phyloP scores from a whole-genome alignment of 2,797 vertebrate species.

The Pseudochirops cupreus region DNA sequence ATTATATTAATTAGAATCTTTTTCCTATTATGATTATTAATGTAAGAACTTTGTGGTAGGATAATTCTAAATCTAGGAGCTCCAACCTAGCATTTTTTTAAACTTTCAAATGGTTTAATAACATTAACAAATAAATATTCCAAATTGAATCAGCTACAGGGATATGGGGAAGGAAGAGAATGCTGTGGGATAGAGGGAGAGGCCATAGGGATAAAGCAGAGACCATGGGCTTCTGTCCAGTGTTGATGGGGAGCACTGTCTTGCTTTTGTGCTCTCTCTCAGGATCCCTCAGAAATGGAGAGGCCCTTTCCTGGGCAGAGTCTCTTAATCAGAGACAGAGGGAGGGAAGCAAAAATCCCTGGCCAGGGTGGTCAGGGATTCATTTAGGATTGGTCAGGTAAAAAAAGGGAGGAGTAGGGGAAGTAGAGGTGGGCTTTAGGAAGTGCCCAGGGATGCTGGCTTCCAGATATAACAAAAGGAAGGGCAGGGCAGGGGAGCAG shows the following conservation, averaged over 20 bases:
- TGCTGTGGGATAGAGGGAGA: conserved; percentile 16
- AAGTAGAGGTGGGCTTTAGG: conserved; percentile 19
- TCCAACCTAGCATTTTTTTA: neutral
- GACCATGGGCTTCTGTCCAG: neutral
- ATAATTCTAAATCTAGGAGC: neutral
- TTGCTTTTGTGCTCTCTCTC: neutral
- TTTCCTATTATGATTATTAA: neutral
- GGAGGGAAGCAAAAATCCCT: neutral
- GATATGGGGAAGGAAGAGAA: neutral
- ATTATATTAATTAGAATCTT: neutral
- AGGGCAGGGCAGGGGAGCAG: conserved; percentile 49
- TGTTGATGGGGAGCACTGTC: neutral
- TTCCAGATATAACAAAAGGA: neutral
- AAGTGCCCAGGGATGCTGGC: conserved; percentile 22
- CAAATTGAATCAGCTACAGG: conserved; percentile 55
- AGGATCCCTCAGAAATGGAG: neutral
- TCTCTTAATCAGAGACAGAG: neutral
- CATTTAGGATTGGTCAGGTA: neutral
- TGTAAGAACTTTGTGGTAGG: neutral
- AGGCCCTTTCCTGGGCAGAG: neutral
- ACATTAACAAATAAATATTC: conserved; percentile 81
- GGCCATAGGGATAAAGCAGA: neutral
- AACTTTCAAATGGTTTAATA: conserved; percentile 76
- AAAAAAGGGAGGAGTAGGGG: neutral
- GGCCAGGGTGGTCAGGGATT: conserved; percentile 10